A percentile compares a stretch with the other conserved stretches of the same genome.
These are phyloP conservation scores for Sinonovacula constricta DNA, from an alignment of 1,140 invertebrate species.

Conservation along the genomic window DNA sequence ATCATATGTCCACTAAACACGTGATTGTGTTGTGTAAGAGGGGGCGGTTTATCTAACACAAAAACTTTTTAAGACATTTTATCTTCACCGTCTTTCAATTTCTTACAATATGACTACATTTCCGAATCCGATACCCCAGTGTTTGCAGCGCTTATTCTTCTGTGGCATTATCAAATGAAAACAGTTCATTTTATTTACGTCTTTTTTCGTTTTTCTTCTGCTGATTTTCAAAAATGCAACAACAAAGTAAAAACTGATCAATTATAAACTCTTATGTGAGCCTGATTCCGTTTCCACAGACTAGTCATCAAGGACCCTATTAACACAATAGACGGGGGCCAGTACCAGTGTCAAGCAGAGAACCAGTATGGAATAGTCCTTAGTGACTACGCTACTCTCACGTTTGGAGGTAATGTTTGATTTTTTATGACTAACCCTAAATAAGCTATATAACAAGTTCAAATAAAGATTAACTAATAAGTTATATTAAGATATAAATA, in stretches of 20 bases:
- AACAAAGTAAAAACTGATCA: too few species aligned
- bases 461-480: too few species aligned
- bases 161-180: not conserved
- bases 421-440: too few species aligned
- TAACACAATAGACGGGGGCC: slow-evolving; percentile 87
- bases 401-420: slow-evolving; percentile 90
- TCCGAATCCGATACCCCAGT: not conserved
- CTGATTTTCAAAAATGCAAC: too few species aligned
- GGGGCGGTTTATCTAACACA: too few species aligned
- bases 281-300: slow-evolving; percentile 73
- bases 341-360: slow-evolving; percentile 93
- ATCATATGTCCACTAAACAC: too few species aligned
- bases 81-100: too few species aligned
- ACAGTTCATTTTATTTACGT: not conserved
- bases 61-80: too few species aligned
- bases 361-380: slow-evolving; percentile 95
- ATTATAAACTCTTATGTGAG: not conserved
- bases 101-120: not conserved
- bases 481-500: too few species aligned
- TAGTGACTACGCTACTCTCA: slow-evolving; percentile 91
- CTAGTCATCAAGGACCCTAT: slow-evolving; percentile 91
- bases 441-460: too few species aligned
- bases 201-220: too few species aligned
- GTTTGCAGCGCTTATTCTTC: not conserved
- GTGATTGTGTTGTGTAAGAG: too few species aligned